Evolutionary conservation across 2,113 vertebrate species (phyloP), one percentile per base, ranked within the genome.

Genomic region (Pontoporia blainvillei): DNA sequence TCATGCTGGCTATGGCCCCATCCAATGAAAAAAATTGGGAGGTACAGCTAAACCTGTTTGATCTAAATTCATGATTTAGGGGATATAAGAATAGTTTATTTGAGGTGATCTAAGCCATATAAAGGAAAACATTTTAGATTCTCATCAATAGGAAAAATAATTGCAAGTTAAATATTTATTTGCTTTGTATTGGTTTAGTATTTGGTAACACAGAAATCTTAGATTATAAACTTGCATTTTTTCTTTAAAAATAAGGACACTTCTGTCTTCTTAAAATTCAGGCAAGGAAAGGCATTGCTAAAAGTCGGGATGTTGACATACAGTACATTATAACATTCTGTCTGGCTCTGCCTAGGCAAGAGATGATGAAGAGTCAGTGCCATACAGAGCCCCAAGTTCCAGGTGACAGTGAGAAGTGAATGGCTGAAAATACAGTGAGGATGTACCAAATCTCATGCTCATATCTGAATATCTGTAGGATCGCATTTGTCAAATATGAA

Each of bases 401-500:
- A 89, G 86, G 78, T 93, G 90, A 97, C 90, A 96, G 79, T 2
- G 0, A 92, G 72, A 89, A 93, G 67, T 81, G 66, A 90, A 90
- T 72, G 31, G 44, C 78, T 95, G 14, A 64, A 94, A 90, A 91
- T 90, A 87, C 29, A 61, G 27, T 71, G 12, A 14, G 73, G 18
- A 25, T 81, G 20, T 66, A 76, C 64, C 71, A 94, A 93, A 87
- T 92, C 87, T 73, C 89, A 78, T 17, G 2, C 46, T 96, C 84
- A 21, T 90, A 92, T 95, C 90, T 84, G 31, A 90, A 76, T 86
- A 96, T 91, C 86, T 91, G 15, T 85, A 82, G 83, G 71, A 93
- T 94, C 93, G 86, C 83, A 92, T 95, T 96, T 94, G 72, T 97
- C 95, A 97, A 97, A 91, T 96, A 81, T 34, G 73, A 94, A 96